Evolutionary conservation across 2,888 invertebrate species (phyloP).

Genomic region (Callyntrura guangdongensis): DNA sequence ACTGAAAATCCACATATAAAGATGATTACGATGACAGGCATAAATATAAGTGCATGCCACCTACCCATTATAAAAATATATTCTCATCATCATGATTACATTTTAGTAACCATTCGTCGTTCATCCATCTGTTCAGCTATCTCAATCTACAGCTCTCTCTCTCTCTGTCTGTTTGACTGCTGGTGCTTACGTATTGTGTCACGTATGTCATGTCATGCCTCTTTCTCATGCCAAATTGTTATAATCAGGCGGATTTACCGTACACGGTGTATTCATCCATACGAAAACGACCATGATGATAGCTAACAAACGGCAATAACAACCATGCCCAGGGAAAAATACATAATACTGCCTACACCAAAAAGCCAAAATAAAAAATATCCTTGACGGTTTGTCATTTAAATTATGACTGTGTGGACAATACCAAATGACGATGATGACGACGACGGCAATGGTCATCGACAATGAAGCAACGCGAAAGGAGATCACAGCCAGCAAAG

Average conservation of each 20-base stretch:
- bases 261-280: background rate
- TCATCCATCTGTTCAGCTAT: conserved; percentile 3
- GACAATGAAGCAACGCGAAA: conserved; percentile 32
- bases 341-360: conserved; percentile 9
- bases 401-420: conserved; percentile 27
- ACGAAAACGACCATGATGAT: background rate
- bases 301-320: background rate
- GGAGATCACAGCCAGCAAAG: background rate
- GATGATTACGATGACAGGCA: background rate
- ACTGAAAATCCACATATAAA: background rate
- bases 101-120: background rate
- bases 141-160: background rate
- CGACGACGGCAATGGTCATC: conserved; percentile 15
- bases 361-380: conserved; percentile 13
- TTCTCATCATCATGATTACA: conserved; percentile 24
- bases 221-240: background rate
- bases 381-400: conserved; percentile 44
- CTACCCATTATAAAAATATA: conserved; percentile 2
- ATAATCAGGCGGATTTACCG: conserved; percentile 8
- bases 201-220: background rate
- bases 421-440: conserved; percentile 26
- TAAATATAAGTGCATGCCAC: conserved; percentile 13
- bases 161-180: conserved; percentile 1
- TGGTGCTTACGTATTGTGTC: background rate
- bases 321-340: background rate